phyloP scores from a whole-genome alignment of 2,888 invertebrate genomes.

The Hyposoter didymator region DNA sequence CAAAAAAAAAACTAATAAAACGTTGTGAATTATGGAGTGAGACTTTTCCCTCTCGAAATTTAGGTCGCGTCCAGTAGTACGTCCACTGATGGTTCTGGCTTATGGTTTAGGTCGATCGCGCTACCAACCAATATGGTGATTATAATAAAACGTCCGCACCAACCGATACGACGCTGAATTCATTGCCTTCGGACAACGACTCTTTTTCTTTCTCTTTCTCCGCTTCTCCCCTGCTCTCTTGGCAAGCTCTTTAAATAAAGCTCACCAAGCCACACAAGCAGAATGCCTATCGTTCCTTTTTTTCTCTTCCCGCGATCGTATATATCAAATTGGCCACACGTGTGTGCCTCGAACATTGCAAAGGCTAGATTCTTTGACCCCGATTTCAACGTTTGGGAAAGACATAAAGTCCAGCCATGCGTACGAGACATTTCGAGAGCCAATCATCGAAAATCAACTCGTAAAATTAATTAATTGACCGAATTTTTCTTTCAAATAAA shows the following conservation, averaged over 20 bases:
- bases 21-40: slow-evolving; percentile 57
- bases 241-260: slow-evolving; percentile 56
- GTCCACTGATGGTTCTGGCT: slow-evolving; percentile 19
- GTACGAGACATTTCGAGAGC: neutral
- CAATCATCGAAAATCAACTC: neutral
- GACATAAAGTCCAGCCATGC: neutral
- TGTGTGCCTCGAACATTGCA: neutral
- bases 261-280: slow-evolving; percentile 18
- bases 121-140: slow-evolving; percentile 59
- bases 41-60: slow-evolving; percentile 60
- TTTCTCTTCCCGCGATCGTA: slow-evolving; percentile 18
- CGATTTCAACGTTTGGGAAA: neutral
- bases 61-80: slow-evolving; percentile 39
- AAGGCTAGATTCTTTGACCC: neutral
- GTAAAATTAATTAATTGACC: neutral
- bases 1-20: slow-evolving; percentile 47
- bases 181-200: slow-evolving; percentile 55
- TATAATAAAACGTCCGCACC: slow-evolving; percentile 24
- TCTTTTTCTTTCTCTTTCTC: slow-evolving; percentile 14
- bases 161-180: slow-evolving; percentile 45
- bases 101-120: slow-evolving; percentile 56
- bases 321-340: slow-evolving; percentile 20
- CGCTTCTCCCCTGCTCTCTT: slow-evolving; percentile 11
- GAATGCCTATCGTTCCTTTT: slow-evolving; percentile 38
- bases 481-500: neutral